Percentiles rank a stretch among this genome's conserved stretches.
Evolutionary conservation across 2,113 vertebrate species (phyloP).

Genomic region (Ptilonorhynchus violaceus): DNA sequence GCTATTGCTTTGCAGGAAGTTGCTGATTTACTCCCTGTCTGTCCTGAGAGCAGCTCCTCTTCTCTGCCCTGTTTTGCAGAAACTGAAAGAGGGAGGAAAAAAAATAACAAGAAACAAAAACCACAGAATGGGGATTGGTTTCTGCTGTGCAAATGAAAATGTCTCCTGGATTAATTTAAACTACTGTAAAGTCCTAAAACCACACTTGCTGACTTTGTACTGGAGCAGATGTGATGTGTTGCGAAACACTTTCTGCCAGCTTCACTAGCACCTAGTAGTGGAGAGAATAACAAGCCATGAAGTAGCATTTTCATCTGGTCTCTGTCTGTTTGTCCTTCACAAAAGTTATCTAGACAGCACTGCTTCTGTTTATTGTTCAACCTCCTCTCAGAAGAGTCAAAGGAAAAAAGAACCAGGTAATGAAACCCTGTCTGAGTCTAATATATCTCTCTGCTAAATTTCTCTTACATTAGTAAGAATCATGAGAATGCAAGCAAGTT

Average conservation of each 20-base stretch:
- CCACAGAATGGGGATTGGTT: background rate
- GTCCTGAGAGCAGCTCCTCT: background rate
- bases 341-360: background rate
- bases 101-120: background rate
- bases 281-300: background rate
- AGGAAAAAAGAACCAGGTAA: background rate
- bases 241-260: background rate
- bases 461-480: background rate
- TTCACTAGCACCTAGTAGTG: background rate
- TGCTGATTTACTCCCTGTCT: background rate
- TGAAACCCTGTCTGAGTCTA: background rate
- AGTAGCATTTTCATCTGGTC: background rate
- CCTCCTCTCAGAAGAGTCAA: background rate
- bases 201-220: background rate
- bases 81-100: background rate
- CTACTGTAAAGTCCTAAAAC: background rate
- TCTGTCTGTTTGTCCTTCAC: background rate
- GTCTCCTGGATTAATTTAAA: background rate
- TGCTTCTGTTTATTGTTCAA: background rate
- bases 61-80: background rate
- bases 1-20: background rate
- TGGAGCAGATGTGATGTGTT: background rate
- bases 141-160: background rate
- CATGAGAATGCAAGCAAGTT: background rate
- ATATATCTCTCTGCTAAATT: background rate